A percentile compares a stretch with the other conserved stretches of the same genome.
Conservation (phyloP, 2,888 invertebrate species). For the Gymnosoma rotundatum region DNA sequence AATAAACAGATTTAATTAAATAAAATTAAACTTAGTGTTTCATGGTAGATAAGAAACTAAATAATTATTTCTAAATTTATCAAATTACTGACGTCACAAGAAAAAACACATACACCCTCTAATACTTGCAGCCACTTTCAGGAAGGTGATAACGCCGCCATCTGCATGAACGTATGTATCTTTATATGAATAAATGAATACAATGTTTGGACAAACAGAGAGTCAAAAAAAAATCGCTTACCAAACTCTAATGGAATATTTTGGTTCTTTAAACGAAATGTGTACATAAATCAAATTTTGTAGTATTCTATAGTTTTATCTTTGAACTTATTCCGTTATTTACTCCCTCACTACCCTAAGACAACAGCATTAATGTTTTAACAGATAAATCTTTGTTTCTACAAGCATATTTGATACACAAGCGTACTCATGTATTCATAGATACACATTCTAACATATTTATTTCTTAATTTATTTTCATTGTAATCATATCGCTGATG, state of each 20-base stretch:
- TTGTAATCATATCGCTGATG: conserved; percentile 4
- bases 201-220: neutral
- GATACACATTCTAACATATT: no score
- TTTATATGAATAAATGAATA: conserved; percentile 27
- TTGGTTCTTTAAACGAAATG: conserved; percentile 30
- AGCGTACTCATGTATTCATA: neutral
- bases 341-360: conserved; percentile 25
- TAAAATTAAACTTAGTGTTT: no score
- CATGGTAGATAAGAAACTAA: conserved; percentile 36
- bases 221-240: neutral
- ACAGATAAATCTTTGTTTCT: conserved; percentile 53
- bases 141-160: conserved; percentile 41
- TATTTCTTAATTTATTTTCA: conserved; percentile 12
- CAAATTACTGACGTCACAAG: conserved; percentile 55
- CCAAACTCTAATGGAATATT: conserved; percentile 42
- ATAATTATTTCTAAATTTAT: conserved; percentile 45
- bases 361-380: conserved; percentile 26
- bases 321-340: conserved; percentile 2
- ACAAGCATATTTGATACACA: conserved; percentile 13
- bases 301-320: conserved; percentile 46
- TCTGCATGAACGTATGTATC: conserved; percentile 12
- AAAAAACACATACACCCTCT: neutral
- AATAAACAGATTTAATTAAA: no score
- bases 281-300: conserved; percentile 58
- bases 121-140: neutral